A percentile compares a stretch with the other conserved stretches of the same genome.
Evolutionary conservation across 1,140 invertebrate species (phyloP).

Genomic region (Drosophila littoralis): DNA sequence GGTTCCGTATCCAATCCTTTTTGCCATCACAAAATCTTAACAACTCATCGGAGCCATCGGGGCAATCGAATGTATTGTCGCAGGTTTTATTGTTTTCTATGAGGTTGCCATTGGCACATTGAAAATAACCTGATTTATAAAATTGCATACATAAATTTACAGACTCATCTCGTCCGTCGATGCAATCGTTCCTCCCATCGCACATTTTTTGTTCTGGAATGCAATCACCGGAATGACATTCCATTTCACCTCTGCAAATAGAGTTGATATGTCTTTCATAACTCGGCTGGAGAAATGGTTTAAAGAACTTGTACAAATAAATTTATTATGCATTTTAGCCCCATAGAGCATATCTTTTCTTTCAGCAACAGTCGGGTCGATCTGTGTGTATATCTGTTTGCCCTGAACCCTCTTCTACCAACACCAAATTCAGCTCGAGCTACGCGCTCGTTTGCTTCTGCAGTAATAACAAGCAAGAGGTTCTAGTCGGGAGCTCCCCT

Average conservation of each 20-base stretch:
- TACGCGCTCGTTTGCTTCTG: too few species aligned
- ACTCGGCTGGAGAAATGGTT: too few species aligned
- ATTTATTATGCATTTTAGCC: too few species aligned
- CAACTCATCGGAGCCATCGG: slow-evolving; percentile 44
- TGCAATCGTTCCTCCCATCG: slow-evolving; percentile 21
- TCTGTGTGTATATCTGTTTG: too few species aligned
- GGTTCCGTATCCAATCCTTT: neutral
- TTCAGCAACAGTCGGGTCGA: too few species aligned
- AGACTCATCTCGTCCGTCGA: slow-evolving; percentile 40
- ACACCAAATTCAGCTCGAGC: too few species aligned
- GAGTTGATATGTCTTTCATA: neutral
- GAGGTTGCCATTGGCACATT: slow-evolving; percentile 29
- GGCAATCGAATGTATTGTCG: slow-evolving; percentile 34
- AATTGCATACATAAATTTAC: slow-evolving; percentile 1
- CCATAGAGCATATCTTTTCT: too few species aligned
- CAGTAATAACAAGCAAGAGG: too few species aligned
- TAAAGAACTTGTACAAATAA: too few species aligned
- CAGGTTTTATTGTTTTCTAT: neutral
- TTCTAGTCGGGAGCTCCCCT: too few species aligned
- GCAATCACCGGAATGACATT: slow-evolving; percentile 13
- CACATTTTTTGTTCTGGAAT: neutral
- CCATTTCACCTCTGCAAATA: slow-evolving; percentile 3
- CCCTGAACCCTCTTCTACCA: too few species aligned
- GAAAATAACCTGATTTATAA: neutral
- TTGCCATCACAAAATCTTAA: accelerated